These are phyloP conservation scores for Leptothorax acervorum DNA, from an alignment of 2,888 invertebrate species.

Conservation along the genomic window DNA sequence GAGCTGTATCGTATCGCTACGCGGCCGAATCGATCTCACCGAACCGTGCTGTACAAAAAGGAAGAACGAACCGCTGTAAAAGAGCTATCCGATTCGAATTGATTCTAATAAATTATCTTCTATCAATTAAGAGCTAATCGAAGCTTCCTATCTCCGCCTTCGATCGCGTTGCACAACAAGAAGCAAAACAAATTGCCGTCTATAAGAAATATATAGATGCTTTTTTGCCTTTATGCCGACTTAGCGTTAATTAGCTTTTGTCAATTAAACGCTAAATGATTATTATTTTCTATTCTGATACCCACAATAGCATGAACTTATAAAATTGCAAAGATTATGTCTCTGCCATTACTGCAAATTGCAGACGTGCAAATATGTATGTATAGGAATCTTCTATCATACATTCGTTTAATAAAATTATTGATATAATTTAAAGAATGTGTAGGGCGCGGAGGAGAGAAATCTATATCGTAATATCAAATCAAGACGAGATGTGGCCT, in stretches of 20 bases:
- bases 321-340: not conserved
- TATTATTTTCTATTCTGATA: not conserved
- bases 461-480: too few species aligned
- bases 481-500: too few species aligned
- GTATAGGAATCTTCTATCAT: too few species aligned
- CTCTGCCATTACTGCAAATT: not conserved
- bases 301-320: not conserved
- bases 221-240: not conserved
- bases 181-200: constrained; percentile 27
- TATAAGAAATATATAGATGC: not conserved
- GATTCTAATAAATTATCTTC: constrained; percentile 55
- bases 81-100: constrained; percentile 52
- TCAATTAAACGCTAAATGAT: constrained; percentile 8
- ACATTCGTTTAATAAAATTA: not conserved
- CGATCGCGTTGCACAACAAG: constrained; percentile 38
- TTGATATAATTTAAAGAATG: too few species aligned
- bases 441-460: too few species aligned
- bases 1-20: constrained; percentile 21
- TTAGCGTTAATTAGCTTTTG: constrained; percentile 43
- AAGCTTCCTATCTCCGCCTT: constrained; percentile 30
- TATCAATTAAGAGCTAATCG: constrained; percentile 55
- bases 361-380: not conserved
- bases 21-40: constrained; percentile 40
- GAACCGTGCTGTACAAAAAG: constrained; percentile 15
- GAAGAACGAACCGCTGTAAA: constrained; percentile 10